Evolutionary conservation across 2,888 invertebrate genomes (phyloP).

Genomic region (Eulithis testata): DNA sequence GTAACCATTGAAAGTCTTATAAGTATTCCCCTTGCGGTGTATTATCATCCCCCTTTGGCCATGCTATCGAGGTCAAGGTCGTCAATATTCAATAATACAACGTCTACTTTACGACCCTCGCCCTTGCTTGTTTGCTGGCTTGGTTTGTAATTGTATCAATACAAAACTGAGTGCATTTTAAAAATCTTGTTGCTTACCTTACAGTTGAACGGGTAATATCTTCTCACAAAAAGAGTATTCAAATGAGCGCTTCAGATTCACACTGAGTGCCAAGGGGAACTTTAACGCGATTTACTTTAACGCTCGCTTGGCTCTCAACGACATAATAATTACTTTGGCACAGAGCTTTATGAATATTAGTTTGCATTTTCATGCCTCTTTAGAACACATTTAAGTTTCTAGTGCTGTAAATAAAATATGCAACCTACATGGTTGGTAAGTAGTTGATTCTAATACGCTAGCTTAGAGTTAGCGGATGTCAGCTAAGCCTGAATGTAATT

Average conservation of each 20-base stretch:
- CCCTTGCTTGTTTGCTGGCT: slow-evolving; percentile 46
- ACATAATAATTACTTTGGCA: slow-evolving; percentile 56
- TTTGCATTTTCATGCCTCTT: slow-evolving; percentile 32
- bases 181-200: slow-evolving; percentile 33
- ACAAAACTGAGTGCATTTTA: slow-evolving; percentile 36
- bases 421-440: slow-evolving; percentile 2
- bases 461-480: not conserved
- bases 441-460: slow-evolving; percentile 1
- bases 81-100: slow-evolving; percentile 62
- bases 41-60: slow-evolving; percentile 54
- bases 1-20: slow-evolving; percentile 22
- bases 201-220: slow-evolving; percentile 34
- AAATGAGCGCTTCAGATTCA: slow-evolving; percentile 36
- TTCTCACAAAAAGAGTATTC: slow-evolving; percentile 34
- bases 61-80: slow-evolving; percentile 65
- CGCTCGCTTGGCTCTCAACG: slow-evolving; percentile 62
- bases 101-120: slow-evolving; percentile 55
- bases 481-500: slow-evolving; percentile 42
- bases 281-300: slow-evolving; percentile 61
- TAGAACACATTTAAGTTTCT: slow-evolving; percentile 15
- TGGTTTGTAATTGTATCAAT: slow-evolving; percentile 41
- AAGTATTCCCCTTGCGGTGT: slow-evolving; percentile 44
- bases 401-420: slow-evolving; percentile 8
- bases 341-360: slow-evolving; percentile 48
- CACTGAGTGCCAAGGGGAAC: slow-evolving; percentile 51